A percentile compares a stretch with the other conserved stretches of the same genome.
Evolutionary conservation across 2,113 vertebrate species (phyloP).

Genomic region (Formicarius rufipectus): DNA sequence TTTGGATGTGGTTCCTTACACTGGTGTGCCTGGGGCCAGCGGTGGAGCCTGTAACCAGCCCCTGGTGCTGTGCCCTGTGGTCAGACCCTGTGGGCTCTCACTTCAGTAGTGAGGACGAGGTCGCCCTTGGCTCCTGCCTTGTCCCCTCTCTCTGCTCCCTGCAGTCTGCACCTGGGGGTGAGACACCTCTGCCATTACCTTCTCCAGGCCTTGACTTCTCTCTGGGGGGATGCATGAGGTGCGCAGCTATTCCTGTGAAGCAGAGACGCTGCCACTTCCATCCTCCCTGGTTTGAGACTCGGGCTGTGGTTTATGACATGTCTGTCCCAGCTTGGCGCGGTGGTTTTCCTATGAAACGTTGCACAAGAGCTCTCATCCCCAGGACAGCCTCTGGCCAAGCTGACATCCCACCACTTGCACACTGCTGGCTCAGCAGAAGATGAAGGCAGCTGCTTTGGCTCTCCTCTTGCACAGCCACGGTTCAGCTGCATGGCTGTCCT

Average conservation of each 20-base stretch:
- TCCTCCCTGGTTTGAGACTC: not conserved
- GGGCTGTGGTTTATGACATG: accelerated
- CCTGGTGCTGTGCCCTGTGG: not conserved
- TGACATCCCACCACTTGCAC: accelerated
- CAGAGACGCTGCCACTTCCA: not conserved
- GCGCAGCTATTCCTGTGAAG: not conserved
- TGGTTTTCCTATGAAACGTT: not conserved
- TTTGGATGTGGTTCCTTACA: not conserved
- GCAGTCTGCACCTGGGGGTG: not conserved
- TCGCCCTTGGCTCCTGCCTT: not conserved
- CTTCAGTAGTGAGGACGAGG: not conserved
- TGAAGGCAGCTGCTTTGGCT: not conserved
- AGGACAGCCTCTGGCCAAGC: not conserved
- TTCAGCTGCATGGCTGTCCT: not conserved
- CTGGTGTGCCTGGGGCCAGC: not conserved
- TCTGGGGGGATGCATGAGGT: not conserved
- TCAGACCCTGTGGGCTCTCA: not conserved
- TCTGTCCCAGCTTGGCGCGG: accelerated
- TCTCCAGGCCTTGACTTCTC: not conserved
- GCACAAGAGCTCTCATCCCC: accelerated
- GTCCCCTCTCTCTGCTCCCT: not conserved
- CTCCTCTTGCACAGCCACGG: accelerated
- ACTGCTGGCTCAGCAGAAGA: not conserved
- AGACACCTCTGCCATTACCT: not conserved
- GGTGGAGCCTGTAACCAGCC: not conserved